Conservation (phyloP, 92 coral and sea anemone genomes). For the Palythoa grandiflora region DNA sequence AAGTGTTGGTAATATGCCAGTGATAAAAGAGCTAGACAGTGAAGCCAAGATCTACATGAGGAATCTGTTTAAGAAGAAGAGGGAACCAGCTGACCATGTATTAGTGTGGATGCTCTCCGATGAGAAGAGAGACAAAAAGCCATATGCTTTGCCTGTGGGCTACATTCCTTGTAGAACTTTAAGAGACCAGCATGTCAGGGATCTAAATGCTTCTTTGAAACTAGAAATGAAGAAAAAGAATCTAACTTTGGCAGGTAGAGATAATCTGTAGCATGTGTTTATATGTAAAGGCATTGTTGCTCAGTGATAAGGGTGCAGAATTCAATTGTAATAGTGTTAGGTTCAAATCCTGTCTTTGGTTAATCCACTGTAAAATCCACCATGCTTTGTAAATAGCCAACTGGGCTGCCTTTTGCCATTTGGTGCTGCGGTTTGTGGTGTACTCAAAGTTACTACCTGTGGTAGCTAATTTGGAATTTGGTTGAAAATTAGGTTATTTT, state of each 20-base stretch:
- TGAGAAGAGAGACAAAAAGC: slow-evolving; percentile 35
- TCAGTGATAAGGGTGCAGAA: no score
- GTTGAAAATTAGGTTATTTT: no score
- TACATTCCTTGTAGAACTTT: slow-evolving; percentile 38
- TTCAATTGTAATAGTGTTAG: no score
- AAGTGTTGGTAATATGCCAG: no score
- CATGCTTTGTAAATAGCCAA: not conserved
- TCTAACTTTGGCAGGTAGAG: slow-evolving; percentile 29
- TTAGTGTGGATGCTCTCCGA: slow-evolving; percentile 53
- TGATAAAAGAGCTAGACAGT: not conserved
- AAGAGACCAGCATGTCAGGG: slow-evolving; percentile 41
- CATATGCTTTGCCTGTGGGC: slow-evolving; percentile 50
- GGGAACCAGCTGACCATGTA: slow-evolving; percentile 46
- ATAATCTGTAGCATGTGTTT: not conserved
- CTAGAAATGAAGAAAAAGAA: slow-evolving; percentile 34
- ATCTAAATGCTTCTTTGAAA: slow-evolving; percentile 23
- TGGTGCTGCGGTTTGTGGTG: not conserved
- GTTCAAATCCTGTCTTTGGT: no score
- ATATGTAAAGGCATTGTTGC: not conserved
- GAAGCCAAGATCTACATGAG: slow-evolving; percentile 33
- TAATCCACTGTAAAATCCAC: no score
- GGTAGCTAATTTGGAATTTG: no score
- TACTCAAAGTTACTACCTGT: no score
- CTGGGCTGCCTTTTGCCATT: not conserved
- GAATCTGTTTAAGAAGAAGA: slow-evolving; percentile 45